Evolutionary conservation across 2,888 invertebrate species (phyloP), one percentile per base, ranked within the genome.

Genomic region (Pyrrhosoma nymphula): DNA sequence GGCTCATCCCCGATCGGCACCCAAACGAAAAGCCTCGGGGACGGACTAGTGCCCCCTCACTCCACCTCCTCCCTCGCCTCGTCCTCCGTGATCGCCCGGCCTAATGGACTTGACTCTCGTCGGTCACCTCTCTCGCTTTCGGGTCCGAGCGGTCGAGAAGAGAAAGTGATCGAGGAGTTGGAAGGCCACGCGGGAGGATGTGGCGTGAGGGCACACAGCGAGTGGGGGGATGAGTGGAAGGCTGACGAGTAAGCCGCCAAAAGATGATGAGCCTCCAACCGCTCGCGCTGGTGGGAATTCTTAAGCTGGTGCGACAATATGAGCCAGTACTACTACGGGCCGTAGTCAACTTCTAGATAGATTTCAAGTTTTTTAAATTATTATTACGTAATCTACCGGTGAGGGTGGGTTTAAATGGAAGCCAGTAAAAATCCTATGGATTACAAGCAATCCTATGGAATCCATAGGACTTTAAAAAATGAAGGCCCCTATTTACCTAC

Each of bases 101-200:
- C 82, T 82, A 82, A 82, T 82, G 82, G 82, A 82, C 82, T 82
- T 35, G 30, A 82, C 82, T 69, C 69, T 10, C 69, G 26, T 69
- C 69, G 69, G 82, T 82, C 35, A 82, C 82, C 82, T 82, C 82
- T 16, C 30, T 3, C 20, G 14, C 30, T 14, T 82, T 82, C 69
- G 82, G 82, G 82, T 35, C n/a, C 69, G 69, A 69, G 12, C 82
- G 69, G 69, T 8, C 26, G 39, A 47, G 47, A 39, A 89, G 89
- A 89, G 56, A 89, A 89, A 82, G 82, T 18, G 82, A 82, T 35
- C 35, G 82, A n/a, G 82, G 16, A 56, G 47, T 23, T 56, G 55
- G 47, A 56, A 89, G 89, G 56, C 89, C 56, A 47, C 55, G 47
- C 89, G 89, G 55, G 55, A 20, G 89, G n/a, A 18, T 88, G 55